Evolutionary conservation across 2,797 vertebrate species (phyloP), one percentile per base, ranked within the genome.

Genomic region (Myotis findleyi): DNA sequence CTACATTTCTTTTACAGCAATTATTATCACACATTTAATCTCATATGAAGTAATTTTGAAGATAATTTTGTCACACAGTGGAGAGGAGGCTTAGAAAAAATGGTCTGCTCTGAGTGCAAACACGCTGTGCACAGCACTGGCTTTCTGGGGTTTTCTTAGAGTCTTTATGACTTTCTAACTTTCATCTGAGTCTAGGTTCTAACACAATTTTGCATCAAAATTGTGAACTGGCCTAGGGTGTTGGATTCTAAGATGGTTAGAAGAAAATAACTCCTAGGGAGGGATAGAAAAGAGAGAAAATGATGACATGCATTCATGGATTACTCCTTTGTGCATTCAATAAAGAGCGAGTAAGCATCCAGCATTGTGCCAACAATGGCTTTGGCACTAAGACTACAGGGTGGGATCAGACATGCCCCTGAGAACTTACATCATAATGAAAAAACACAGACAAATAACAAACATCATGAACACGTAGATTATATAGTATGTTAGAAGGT

Each of bases 31-130:
- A 20, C 6, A 59, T 82, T 87, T 73, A 51, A 88, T 69, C 82
- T 90, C 72, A 76, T 44, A 44, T 55, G 14, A 95, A 91, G 80
- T 80, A 33, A 68, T 38, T 92, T 59, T 87, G 14, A 93, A 94
- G 47, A 27, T 82, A 88, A 72, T 10, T 55, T 79, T 68, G 14
- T 91, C 59, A 71, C 44, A 27, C 16, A 69, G 33, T 82, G 14
- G 10, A 55, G 8, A 1, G 13, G 2, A 84, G 16, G 7, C 13
- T 89, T 76, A 44, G 82, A 89, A 49, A 69, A 68, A 76, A 55
- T 36, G 5, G 68, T 21, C 6, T 90, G 47, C 36, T 75, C 79
- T 77, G 49, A 73, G 27, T 68, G 3, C 27, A 81, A 83, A 59
- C 21, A 30, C 6, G 1, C 11, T 69, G 13, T 53, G 6, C 14